These are phyloP conservation scores for Rhogogaster chlorosoma DNA, from an alignment of 2,888 invertebrate genomes.

Conservation along the genomic window DNA sequence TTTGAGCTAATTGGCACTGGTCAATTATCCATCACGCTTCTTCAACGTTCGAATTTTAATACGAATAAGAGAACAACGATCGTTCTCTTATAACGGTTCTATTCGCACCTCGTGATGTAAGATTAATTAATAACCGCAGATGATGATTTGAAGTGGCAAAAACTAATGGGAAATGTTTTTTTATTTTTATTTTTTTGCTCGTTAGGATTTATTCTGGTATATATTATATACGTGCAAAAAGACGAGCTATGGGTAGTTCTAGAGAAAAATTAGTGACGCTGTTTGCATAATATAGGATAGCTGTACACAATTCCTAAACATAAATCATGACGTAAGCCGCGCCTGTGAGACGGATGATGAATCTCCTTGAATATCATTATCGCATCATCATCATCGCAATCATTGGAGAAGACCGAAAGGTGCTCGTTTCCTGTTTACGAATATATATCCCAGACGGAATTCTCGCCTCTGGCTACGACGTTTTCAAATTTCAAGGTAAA, in stretches of 20 bases:
- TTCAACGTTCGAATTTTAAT: background rate
- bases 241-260: background rate
- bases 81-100: background rate
- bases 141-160: too few relatives aligned
- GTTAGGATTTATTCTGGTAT: background rate
- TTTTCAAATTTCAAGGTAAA: slow-evolving; percentile 1
- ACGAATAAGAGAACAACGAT: background rate
- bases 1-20: slow-evolving; percentile 11
- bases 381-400: background rate
- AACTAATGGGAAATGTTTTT: background rate
- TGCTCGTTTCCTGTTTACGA: slow-evolving; percentile 12
- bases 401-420: background rate
- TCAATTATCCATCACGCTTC: slow-evolving; percentile 12
- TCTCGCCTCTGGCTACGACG: background rate
- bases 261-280: background rate
- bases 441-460: background rate
- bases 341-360: background rate
- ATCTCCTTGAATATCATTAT: background rate
- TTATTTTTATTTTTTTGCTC: background rate
- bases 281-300: too few relatives aligned
- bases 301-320: background rate
- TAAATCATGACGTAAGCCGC: background rate
- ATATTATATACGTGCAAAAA: background rate
- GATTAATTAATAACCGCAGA: too few relatives aligned
- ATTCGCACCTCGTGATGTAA: background rate